Percentiles rank a stretch among this genome's conserved stretches.
Evolutionary conservation across 2,113 vertebrate species (phyloP).

Genomic region (Pteropus alecto): DNA sequence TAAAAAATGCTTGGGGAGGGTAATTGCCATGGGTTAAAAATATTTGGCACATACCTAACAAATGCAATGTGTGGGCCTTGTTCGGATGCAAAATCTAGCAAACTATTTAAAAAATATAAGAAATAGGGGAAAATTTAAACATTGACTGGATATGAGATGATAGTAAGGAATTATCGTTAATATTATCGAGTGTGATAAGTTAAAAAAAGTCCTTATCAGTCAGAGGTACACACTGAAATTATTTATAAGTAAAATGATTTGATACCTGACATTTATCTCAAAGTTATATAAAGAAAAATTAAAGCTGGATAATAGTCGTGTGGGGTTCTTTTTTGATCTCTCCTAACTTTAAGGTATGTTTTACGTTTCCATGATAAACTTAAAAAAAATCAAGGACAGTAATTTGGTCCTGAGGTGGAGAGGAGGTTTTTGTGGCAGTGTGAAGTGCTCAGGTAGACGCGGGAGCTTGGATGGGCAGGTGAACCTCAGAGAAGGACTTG

Average conservation of each 20-base stretch:
- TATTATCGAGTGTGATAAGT: not conserved
- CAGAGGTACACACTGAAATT: not conserved
- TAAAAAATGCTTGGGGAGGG: not conserved
- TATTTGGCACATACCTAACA: not conserved
- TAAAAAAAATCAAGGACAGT: not conserved
- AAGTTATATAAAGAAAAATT: not conserved
- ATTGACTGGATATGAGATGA: not conserved
- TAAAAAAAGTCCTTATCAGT: not conserved
- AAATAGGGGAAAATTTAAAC: not conserved
- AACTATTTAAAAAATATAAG: not conserved
- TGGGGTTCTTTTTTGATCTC: not conserved
- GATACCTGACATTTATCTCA: not conserved
- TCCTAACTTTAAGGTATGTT: not conserved
- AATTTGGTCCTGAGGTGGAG: not conserved
- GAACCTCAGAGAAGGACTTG: not conserved
- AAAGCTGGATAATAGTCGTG: not conserved
- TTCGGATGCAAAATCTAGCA: not conserved
- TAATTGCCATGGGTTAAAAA: not conserved
- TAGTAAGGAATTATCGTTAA: not conserved
- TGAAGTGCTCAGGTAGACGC: too few relatives aligned
- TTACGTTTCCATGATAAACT: not conserved
- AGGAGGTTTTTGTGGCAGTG: not conserved
- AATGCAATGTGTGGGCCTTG: not conserved
- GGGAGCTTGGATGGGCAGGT: too few relatives aligned
- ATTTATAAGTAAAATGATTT: not conserved